Evolutionary conservation across 2,888 invertebrate species (phyloP), one percentile per base, ranked within the genome.

Genomic region (Chirona hameri): DNA sequence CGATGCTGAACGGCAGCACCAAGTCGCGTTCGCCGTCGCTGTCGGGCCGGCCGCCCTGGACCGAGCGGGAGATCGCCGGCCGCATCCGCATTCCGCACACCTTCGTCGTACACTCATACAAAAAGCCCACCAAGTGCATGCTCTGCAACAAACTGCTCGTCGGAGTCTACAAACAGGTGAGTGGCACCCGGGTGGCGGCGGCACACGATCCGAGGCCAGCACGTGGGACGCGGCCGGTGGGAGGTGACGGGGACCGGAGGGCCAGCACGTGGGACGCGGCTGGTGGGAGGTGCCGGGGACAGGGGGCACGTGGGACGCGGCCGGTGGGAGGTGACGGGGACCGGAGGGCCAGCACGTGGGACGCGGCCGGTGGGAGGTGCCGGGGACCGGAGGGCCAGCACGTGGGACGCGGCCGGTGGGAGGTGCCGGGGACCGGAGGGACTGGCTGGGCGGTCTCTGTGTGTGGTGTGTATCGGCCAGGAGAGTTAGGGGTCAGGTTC

Each of bases 41-140:
- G 39, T 76, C 76, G 18, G 93, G 83, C 93, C 93, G 0, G 92
- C 94, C 76, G 93, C 93, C 0, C 89, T 92, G 86, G 91, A 90
- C 93, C 85, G 93, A 94, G 87, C 90, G 92, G 86, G 93, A 93
- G 87, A 90, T 92, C 86, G 92, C 93, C 60, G 90, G 89, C 80
- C 87, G 90, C 84, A 86, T 92, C 84, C 92, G 93, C 87, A 95
- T 96, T 87, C 98, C 99, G 60, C 99, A 99, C 90, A 98, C 98
- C 10, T 98, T 98, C 90, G 94, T 96, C 87, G 92, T 99, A 85
- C 99, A 99, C 90, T 94, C 95, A 82, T 99, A 99, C 90, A 98
- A 97, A 81, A 91, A 96, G 81, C 99, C 98, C 82, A 99, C 99
- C 0, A 94, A 99, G 31, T 99, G 99, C 88, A 95, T 97, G 86